phyloP scores from a whole-genome alignment of 2,797 vertebrate genomes.

The Scyliorhinus canicula region DNA sequence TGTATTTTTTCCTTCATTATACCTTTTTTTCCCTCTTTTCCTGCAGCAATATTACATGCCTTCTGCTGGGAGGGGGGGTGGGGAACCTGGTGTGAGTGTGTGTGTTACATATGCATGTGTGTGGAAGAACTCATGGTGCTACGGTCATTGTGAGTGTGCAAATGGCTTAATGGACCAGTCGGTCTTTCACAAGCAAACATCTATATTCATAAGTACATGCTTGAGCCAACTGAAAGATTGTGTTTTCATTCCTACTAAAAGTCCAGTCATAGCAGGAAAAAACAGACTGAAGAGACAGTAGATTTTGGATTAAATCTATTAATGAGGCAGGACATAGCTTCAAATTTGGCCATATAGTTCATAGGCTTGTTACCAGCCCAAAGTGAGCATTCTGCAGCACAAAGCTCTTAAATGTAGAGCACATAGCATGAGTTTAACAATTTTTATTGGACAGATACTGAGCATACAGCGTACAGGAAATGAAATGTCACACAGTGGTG shows the following conservation, averaged over 20 bases:
- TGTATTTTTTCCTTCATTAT: background rate
- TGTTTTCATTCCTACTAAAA: background rate
- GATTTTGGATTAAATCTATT: background rate
- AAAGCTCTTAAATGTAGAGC: background rate
- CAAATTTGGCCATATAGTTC: background rate
- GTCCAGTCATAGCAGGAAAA: background rate
- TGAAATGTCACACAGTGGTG: background rate
- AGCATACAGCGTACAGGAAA: background rate
- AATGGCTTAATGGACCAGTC: background rate
- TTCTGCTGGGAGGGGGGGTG: no score
- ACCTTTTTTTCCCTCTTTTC: background rate
- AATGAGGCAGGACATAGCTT: background rate
- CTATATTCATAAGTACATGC: background rate
- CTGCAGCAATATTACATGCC: background rate
- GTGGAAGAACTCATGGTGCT: background rate
- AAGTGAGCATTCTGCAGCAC: background rate
- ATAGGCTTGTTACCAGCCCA: background rate
- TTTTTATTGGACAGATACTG: background rate
- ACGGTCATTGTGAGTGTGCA: background rate
- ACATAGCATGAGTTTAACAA: background rate
- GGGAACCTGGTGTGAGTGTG: background rate
- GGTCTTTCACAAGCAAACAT: background rate
- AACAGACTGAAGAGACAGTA: background rate
- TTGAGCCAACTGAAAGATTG: background rate
- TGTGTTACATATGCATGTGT: no score